Evolutionary conservation across 1,140 invertebrate species (phyloP).

Genomic region (Calephelis nemesis): DNA sequence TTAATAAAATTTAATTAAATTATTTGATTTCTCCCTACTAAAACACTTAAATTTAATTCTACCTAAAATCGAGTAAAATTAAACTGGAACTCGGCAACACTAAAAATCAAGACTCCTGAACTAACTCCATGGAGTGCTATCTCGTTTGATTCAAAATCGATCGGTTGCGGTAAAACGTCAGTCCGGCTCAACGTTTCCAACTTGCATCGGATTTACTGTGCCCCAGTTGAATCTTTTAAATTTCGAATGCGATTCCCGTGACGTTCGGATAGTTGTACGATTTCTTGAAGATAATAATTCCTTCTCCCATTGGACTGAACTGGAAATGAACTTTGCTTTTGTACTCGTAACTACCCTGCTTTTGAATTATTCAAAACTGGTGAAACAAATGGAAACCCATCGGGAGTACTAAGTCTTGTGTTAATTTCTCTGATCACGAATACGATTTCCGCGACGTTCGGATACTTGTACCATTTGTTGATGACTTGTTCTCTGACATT

Average conservation of each 20-base stretch:
- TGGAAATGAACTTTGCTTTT: conserved; percentile 15
- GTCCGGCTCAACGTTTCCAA: conserved; percentile 39
- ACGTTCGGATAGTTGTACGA: conserved; percentile 24
- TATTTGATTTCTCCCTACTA: no score
- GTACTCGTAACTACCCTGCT: conserved; percentile 6
- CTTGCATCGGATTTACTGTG: conserved; percentile 43
- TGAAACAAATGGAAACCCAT: background rate
- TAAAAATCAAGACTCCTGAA: background rate
- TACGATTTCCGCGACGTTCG: conserved; percentile 27
- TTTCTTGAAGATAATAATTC: conserved; percentile 25
- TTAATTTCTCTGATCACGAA: conserved; percentile 22
- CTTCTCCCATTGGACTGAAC: conserved; percentile 18
- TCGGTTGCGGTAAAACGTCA: conserved; percentile 44
- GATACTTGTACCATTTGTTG: conserved; percentile 23
- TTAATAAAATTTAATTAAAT: no score
- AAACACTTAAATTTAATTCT: no score
- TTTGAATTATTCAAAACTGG: conserved; percentile 9
- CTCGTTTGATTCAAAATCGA: conserved; percentile 50
- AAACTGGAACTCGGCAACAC: no score
- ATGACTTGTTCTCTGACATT: conserved; percentile 12
- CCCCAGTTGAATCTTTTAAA: conserved; percentile 50
- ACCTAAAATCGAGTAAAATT: no score
- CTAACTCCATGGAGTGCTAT: conserved; percentile 16
- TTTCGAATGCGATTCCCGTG: conserved; percentile 39
- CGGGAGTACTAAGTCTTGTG: background rate